phyloP scores from a whole-genome alignment of 1,140 invertebrate species.

The Pectinophora gossypiella region DNA sequence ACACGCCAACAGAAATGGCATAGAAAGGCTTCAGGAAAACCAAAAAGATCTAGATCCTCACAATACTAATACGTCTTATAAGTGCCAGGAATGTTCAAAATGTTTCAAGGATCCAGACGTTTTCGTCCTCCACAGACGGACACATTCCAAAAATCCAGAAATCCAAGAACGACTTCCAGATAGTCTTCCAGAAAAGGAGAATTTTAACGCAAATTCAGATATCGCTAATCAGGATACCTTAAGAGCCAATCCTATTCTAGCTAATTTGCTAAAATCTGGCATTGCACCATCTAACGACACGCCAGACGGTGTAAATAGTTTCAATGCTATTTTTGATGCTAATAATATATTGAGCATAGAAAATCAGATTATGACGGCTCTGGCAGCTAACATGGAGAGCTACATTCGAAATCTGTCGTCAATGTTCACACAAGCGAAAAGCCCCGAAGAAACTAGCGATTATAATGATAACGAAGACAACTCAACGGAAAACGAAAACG shows the following conservation, averaged over 20 bases:
- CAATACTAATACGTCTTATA: slow-evolving; percentile 32
- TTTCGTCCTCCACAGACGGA: slow-evolving; percentile 49
- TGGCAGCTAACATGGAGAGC: slow-evolving; percentile 47
- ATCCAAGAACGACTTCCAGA: not conserved
- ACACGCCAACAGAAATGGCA: not conserved
- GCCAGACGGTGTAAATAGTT: slow-evolving; percentile 2
- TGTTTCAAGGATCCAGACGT: slow-evolving; percentile 65
- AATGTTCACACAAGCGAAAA: slow-evolving; percentile 24
- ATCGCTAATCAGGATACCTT: slow-evolving; percentile 32
- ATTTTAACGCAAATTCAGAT: slow-evolving; percentile 17
- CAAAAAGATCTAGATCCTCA: not conserved
- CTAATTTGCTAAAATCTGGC: slow-evolving; percentile 36
- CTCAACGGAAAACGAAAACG: too few relatives aligned
- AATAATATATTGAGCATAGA: slow-evolving; percentile 41
- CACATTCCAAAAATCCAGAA: slow-evolving; percentile 15
- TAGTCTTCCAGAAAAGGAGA: slow-evolving; percentile 24
- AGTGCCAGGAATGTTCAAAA: slow-evolving; percentile 53
- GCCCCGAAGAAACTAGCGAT: slow-evolving; percentile 11
- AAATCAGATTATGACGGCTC: slow-evolving; percentile 45
- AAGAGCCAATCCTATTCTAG: slow-evolving; percentile 54
- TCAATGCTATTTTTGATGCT: slow-evolving; percentile 25
- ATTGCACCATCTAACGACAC: not conserved
- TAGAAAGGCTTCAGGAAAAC: not conserved
- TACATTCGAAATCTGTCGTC: slow-evolving; percentile 44
- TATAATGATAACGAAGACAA: too few relatives aligned